Evolutionary conservation across 2,113 vertebrate species (phyloP).

Genomic region (Melospiza georgiana): DNA sequence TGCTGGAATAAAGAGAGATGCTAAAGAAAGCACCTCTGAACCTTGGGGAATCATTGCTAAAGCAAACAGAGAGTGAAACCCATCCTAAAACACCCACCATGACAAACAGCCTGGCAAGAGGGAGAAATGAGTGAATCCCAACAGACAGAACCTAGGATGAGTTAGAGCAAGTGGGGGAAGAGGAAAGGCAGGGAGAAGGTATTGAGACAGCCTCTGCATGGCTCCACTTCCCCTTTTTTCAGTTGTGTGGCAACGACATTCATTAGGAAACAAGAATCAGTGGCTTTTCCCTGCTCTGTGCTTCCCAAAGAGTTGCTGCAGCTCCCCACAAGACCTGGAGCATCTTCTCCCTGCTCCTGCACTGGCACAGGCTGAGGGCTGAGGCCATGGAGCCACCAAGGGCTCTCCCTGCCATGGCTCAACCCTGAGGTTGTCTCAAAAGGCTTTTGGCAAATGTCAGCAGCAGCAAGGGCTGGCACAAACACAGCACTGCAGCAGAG

Average conservation of each 20-base stretch:
- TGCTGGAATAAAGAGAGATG: not conserved
- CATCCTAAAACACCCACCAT: not conserved
- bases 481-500: not conserved
- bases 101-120: not conserved
- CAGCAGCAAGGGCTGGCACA: not conserved
- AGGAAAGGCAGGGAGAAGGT: not conserved
- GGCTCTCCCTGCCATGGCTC: accelerated
- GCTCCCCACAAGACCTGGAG: not conserved
- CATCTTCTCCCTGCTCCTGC: not conserved
- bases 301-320: not conserved
- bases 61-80: not conserved
- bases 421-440: not conserved
- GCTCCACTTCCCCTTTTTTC: not conserved
- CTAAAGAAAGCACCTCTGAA: not conserved
- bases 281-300: not conserved
- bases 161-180: not conserved
- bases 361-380: accelerated
- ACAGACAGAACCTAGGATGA: not conserved
- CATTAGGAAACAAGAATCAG: not conserved
- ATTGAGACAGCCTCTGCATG: not conserved
- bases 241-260: not conserved
- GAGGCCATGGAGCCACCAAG: accelerated
- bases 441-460: not conserved
- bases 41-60: not conserved
- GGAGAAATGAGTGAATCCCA: not conserved